Conservation (phyloP, 2,888 invertebrate species). For the Drosophila sordidapex region DNA sequence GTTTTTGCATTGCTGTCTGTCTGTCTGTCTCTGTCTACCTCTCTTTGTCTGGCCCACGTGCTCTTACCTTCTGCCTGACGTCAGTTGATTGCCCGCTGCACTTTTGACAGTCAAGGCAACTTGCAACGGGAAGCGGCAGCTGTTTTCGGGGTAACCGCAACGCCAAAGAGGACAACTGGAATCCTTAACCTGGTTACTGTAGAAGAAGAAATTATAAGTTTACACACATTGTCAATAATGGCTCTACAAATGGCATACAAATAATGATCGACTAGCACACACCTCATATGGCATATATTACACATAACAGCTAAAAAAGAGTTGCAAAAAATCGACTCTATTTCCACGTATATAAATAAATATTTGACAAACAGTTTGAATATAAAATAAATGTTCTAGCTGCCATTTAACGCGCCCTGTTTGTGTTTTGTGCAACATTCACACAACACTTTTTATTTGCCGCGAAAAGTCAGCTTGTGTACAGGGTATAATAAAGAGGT, state of each 20-base stretch:
- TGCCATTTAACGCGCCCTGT: neutral
- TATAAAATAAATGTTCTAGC: too few species aligned
- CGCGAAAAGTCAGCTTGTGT: too few species aligned
- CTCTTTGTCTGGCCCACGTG: neutral
- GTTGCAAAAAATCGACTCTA: neutral
- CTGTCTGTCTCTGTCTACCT: neutral
- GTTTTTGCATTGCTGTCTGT: neutral
- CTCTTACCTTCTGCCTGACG: constrained; percentile 42
- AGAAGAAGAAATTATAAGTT: constrained; percentile 33
- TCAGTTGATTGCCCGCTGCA: constrained; percentile 32
- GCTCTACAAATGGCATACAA: constrained; percentile 15
- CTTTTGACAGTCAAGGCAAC: constrained; percentile 20
- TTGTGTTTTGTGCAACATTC: neutral
- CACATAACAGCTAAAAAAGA: neutral
- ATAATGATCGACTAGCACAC: neutral
- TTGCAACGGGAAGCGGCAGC: constrained; percentile 45
- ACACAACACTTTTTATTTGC: neutral
- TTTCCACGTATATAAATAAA: neutral
- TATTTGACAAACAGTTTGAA: too few species aligned
- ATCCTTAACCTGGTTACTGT: constrained; percentile 34
- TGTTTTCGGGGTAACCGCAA: constrained; percentile 54
- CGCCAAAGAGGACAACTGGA: constrained; percentile 25
- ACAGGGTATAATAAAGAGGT: constrained; percentile 22
- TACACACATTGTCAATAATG: constrained; percentile 41
- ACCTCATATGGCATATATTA: neutral